Percentiles rank a stretch among this genome's conserved stretches.
phyloP scores from a whole-genome alignment of 2,113 vertebrate genomes.

The Caloenas nicobarica region DNA sequence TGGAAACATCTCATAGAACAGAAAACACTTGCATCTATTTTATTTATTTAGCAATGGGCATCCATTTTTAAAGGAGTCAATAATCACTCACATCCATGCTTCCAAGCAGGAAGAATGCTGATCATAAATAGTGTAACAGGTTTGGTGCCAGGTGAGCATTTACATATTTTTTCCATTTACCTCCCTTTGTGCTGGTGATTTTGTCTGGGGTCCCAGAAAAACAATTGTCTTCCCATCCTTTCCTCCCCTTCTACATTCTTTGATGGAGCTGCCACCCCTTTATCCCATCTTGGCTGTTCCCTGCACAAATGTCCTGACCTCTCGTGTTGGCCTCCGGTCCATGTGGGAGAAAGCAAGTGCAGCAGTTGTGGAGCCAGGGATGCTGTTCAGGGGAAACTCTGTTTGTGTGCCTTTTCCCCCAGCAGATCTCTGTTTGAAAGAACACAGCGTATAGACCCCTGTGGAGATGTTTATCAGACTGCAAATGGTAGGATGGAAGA shows the following conservation, averaged over 20 bases:
- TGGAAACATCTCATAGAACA: background rate
- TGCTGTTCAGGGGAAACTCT: background rate
- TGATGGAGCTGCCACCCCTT: background rate
- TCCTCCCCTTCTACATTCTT: background rate
- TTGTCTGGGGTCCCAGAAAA: background rate
- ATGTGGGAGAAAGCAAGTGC: fast-evolving
- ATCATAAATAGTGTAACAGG: conserved; percentile 62
- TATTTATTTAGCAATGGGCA: conserved; percentile 52
- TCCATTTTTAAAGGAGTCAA: conserved; percentile 66
- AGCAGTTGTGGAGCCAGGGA: background rate
- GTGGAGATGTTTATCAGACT: background rate
- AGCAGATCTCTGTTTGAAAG: background rate
- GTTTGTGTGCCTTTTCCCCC: background rate
- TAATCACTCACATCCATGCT: conserved; percentile 24
- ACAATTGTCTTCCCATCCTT: background rate
- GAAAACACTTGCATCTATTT: conserved; percentile 33
- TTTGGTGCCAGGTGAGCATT: conserved; percentile 11
- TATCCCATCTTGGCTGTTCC: background rate
- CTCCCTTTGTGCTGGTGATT: background rate
- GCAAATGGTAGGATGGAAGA: background rate
- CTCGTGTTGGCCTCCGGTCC: background rate
- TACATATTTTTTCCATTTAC: conserved; percentile 65
- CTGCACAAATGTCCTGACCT: fast-evolving
- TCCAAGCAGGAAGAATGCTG: background rate
- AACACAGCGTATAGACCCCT: background rate